Conservation (phyloP, 2,113 vertebrate species). For the Ia io region DNA sequence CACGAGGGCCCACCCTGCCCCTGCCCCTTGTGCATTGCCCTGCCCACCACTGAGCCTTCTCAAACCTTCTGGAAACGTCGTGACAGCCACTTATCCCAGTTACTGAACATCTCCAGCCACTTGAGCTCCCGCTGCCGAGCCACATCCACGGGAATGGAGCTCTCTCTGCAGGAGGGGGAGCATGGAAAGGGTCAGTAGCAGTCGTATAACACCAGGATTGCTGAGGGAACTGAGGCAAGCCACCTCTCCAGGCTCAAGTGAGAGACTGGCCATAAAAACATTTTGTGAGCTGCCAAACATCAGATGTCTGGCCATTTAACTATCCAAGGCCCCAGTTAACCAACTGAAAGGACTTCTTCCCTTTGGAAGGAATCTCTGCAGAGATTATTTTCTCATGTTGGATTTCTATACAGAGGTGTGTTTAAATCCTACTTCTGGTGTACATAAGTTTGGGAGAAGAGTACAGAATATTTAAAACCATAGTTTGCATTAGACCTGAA, state of each 20-base stretch:
- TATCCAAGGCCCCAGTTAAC: neutral
- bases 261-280: neutral
- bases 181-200: slow-evolving; percentile 28
- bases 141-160: slow-evolving; percentile 87
- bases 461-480: slow-evolving; percentile 12
- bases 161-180: slow-evolving; percentile 82
- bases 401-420: neutral
- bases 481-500: neutral
- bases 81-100: slow-evolving; percentile 94
- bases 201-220: neutral
- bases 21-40: neutral
- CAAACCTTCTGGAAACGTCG: slow-evolving; percentile 93
- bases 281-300: neutral
- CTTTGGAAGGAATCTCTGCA: neutral
- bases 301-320: neutral
- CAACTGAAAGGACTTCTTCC: neutral
- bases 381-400: neutral
- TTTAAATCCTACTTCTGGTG: slow-evolving; percentile 28
- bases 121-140: slow-evolving; percentile 92
- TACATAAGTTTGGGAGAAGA: neutral
- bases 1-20: neutral
- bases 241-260: neutral
- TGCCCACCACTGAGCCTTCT: slow-evolving; percentile 22
- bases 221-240: neutral
- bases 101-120: slow-evolving; percentile 93